These are phyloP conservation scores for Polymixis flavicincta DNA, from an alignment of 2,888 invertebrate genomes.

Conservation along the genomic window DNA sequence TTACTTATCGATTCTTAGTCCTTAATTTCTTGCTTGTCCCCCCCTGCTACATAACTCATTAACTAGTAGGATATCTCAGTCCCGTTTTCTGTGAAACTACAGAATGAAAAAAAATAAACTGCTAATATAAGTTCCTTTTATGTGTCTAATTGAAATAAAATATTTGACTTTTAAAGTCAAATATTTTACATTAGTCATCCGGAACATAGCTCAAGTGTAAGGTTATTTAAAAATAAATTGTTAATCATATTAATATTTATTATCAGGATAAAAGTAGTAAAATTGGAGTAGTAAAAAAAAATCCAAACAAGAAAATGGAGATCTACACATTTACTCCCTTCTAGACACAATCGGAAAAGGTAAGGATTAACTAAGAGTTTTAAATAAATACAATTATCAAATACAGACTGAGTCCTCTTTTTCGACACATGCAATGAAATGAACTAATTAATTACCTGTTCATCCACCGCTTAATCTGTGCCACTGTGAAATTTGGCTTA, in stretches of 20 bases:
- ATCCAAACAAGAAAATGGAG: not conserved
- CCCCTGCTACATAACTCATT: not conserved
- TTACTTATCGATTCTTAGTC: not conserved
- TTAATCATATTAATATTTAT: too few relatives aligned
- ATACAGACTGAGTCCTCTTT: not conserved
- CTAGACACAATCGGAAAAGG: not conserved
- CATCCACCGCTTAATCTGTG: not conserved
- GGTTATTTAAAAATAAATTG: too few relatives aligned
- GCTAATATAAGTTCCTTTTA: not conserved
- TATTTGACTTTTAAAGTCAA: not conserved
- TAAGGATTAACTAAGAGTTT: not conserved
- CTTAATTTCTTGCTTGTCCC: too few relatives aligned
- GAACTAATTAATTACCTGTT: not conserved
- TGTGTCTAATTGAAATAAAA: not conserved
- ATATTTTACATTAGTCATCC: too few relatives aligned
- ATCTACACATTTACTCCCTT: not conserved
- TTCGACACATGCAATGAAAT: not conserved
- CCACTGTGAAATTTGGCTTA: not conserved
- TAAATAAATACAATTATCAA: not conserved
- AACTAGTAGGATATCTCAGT: not conserved
- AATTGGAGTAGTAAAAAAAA: not conserved
- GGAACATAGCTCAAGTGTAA: too few relatives aligned
- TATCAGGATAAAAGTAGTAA: too few relatives aligned
- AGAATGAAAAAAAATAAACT: too few relatives aligned
- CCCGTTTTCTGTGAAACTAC: not conserved